Conservation (phyloP, 2,797 vertebrate genomes). For the Austrolebias charrua region DNA sequence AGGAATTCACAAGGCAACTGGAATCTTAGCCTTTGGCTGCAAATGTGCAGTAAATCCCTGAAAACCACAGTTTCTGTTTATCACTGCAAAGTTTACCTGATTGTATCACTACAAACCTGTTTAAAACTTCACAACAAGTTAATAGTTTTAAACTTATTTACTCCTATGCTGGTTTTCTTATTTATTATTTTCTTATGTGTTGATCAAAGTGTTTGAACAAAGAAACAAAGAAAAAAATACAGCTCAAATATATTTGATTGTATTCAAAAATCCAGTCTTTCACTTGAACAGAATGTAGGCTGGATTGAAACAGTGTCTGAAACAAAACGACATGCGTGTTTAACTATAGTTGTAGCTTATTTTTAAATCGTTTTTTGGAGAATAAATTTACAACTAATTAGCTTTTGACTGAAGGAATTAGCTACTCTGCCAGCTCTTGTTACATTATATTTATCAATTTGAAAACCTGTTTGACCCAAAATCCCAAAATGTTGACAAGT, state of each 20-base stretch:
- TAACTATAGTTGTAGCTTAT: too few species aligned
- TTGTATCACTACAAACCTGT: slow-evolving; percentile 33
- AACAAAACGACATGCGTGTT: not conserved
- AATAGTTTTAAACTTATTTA: slow-evolving; percentile 12
- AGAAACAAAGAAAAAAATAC: not conserved
- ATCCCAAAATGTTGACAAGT: too few species aligned
- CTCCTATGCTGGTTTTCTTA: slow-evolving; percentile 3
- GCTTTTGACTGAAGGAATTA: too few species aligned
- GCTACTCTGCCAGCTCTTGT: too few species aligned
- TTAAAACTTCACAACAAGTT: slow-evolving; percentile 9
- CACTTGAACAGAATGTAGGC: not conserved
- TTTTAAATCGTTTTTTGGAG: too few species aligned
- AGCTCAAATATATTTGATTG: not conserved
- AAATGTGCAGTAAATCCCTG: slow-evolving; percentile 74
- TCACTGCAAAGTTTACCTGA: slow-evolving; percentile 69
- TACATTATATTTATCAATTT: too few species aligned
- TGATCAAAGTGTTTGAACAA: too few species aligned
- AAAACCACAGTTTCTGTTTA: slow-evolving; percentile 55
- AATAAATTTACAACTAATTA: too few species aligned
- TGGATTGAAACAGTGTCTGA: not conserved
- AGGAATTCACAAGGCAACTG: slow-evolving; percentile 69
- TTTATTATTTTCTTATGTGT: not conserved
- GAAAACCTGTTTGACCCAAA: too few species aligned
- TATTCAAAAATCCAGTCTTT: not conserved
- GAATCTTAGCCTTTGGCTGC: slow-evolving; percentile 73